Percentiles rank a stretch among this genome's conserved stretches.
phyloP scores from a whole-genome alignment of 2,888 invertebrate genomes.

The Crepidodera aurea region DNA sequence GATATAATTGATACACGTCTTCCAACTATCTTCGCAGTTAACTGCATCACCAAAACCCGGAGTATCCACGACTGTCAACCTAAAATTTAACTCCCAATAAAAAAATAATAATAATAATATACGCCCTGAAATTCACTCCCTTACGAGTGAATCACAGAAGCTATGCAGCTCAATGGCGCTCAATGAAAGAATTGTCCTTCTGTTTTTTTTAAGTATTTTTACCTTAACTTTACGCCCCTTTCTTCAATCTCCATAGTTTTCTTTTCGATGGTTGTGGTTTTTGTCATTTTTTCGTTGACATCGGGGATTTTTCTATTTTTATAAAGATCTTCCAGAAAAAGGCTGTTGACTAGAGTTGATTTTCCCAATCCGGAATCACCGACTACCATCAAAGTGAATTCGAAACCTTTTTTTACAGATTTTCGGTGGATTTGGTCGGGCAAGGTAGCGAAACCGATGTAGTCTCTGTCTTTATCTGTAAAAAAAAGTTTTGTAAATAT shows the following conservation, averaged over 20 bases:
- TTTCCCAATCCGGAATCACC: conserved; percentile 95
- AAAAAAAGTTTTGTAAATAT: conserved; percentile 22
- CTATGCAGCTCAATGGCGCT: too few relatives aligned
- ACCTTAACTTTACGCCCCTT: conserved; percentile 85
- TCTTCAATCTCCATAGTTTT: conserved; percentile 96
- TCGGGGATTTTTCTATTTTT: conserved; percentile 80
- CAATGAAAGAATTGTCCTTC: too few relatives aligned
- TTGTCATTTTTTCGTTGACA: conserved; percentile 70
- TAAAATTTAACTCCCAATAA: too few relatives aligned
- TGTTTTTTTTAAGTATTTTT: too few relatives aligned
- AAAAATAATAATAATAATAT: too few relatives aligned
- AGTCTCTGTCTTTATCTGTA: conserved; percentile 70
- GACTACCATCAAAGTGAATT: conserved; percentile 96
- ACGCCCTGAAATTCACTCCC: too few relatives aligned
- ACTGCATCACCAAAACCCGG: conserved; percentile 96
- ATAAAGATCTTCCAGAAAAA: conserved; percentile 93
- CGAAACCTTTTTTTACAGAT: conserved; percentile 95
- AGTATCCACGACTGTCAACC: conserved; percentile 90
- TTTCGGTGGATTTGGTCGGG: conserved; percentile 97
- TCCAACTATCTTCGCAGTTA: conserved; percentile 94
- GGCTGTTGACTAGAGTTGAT: conserved; percentile 92
- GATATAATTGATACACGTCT: conserved; percentile 89
- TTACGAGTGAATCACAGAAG: background rate
- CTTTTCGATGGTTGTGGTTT: conserved; percentile 76
- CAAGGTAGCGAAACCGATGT: conserved; percentile 94